These are phyloP conservation scores for Temnothorax rugatulus DNA, from an alignment of 2,888 invertebrate genomes.

Conservation along the genomic window DNA sequence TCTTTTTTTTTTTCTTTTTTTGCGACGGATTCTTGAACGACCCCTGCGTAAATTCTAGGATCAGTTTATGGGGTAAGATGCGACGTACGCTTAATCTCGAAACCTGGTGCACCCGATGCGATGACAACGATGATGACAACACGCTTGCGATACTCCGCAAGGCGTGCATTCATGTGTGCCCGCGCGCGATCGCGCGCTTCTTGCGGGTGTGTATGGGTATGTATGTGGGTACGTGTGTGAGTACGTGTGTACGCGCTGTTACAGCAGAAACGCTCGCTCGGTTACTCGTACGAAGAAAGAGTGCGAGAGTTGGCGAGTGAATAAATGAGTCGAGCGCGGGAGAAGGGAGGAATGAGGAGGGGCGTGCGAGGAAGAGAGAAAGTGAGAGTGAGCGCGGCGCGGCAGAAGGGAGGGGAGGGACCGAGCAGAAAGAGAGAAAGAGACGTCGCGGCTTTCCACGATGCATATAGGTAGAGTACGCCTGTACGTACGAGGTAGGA, in stretches of 20 bases:
- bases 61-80: background rate
- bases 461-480: constrained; percentile 44
- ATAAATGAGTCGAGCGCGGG: constrained; percentile 56
- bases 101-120: constrained; percentile 66
- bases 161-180: constrained; percentile 70
- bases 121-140: constrained; percentile 71
- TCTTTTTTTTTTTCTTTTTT: background rate
- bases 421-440: constrained; percentile 49
- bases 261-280: constrained; percentile 69
- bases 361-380: constrained; percentile 48
- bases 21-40: background rate
- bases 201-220: constrained; percentile 1
- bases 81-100: constrained; percentile 56
- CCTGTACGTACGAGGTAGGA: constrained; percentile 26
- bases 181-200: constrained; percentile 46
- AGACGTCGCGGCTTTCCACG: constrained; percentile 34
- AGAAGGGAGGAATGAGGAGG: background rate
- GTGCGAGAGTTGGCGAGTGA: constrained; percentile 67
- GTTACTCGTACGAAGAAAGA: constrained; percentile 69
- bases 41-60: background rate
- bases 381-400: constrained; percentile 57
- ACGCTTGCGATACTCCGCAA: constrained; percentile 66
- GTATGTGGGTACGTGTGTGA: background rate
- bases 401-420: constrained; percentile 3
- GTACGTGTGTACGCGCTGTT: constrained; percentile 56